Percentiles rank a stretch among this genome's conserved stretches.
Evolutionary conservation across 2,888 invertebrate species (phyloP).

Genomic region (Cheilosia soror): DNA sequence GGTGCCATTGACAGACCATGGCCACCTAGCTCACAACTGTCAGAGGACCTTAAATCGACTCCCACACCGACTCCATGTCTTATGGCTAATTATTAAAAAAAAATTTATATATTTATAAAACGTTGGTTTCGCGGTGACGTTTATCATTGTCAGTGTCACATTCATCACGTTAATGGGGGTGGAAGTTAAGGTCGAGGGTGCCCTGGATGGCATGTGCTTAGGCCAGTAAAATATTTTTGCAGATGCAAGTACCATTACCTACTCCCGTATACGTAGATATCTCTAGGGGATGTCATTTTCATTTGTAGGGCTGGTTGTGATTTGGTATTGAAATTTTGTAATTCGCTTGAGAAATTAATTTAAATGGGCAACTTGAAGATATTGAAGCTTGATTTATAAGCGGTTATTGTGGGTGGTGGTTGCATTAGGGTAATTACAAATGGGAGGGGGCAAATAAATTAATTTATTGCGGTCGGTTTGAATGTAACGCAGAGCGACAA

Average conservation of each 20-base stretch:
- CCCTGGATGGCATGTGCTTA: constrained; percentile 23
- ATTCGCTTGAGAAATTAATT: constrained; percentile 64
- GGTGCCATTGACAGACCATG: neutral
- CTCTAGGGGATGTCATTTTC: constrained; percentile 47
- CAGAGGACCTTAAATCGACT: neutral
- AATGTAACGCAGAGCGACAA: neutral
- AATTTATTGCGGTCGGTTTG: constrained; percentile 2
- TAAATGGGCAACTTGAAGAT: constrained; percentile 39
- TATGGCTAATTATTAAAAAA: constrained; percentile 45
- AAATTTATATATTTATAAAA: constrained; percentile 23
- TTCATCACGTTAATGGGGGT: constrained; percentile 71
- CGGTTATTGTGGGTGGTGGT: constrained; percentile 14
- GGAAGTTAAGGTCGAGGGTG: constrained; percentile 3
- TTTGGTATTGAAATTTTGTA: constrained; percentile 62
- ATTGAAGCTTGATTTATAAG: constrained; percentile 56
- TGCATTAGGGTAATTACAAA: constrained; percentile 14
- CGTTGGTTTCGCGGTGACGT: constrained; percentile 67
- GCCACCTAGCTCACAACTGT: neutral
- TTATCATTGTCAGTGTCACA: constrained; percentile 73
- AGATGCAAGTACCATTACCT: constrained; percentile 39
- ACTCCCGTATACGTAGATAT: neutral
- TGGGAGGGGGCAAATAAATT: neutral
- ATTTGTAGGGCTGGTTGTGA: constrained; percentile 62
- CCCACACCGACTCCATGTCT: neutral
- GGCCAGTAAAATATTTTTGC: constrained; percentile 24